Evolutionary conservation across 2,888 invertebrate genomes (phyloP), one percentile per base, ranked within the genome.

Genomic region (Sphaeridia pumilis): DNA sequence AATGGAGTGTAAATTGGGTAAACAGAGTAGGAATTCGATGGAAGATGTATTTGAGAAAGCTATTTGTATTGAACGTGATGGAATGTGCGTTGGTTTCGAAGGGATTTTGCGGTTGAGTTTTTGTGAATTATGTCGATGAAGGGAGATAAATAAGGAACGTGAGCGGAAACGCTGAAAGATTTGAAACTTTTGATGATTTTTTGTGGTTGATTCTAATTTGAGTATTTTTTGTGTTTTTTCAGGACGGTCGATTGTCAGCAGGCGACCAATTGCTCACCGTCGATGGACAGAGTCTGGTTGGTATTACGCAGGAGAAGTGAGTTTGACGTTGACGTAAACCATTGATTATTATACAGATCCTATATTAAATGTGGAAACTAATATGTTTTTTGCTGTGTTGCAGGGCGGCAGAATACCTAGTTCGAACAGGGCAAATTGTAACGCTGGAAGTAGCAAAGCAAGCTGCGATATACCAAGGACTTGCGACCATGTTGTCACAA

Each of bases 211-310:
- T 31, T 31, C 31, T 31, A 31, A 31, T 31, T 31, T 12, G 31
- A 24, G 7, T 45, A 10, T n/a, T n/a, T 38, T 38, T 27, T 41
- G 38, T 22, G 25, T 58, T 54, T 43, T 67, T 69, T 7, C 67
- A 81, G 78, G 95, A 98, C 75, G 94, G 95, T 1, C 78, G 95
- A 46, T 75, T 98, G 54, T 87, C 90, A 66, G 92, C 94, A 58
- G 98, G 98, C 14, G 98, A 98, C 76, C 98, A 98, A 71, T 75
- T 98, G 61, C 73, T 98, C 35, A 86, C 90, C 59, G 98, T 98
- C 1, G 97, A 98, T 71, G 95, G 95, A 12, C 89, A 93, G 70
- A 92, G 92, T 66, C 78, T 94, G 52, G 83, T 92, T 55, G 92
- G 80, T 55, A 76, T 82, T 49, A 76, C 79, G 2, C 82, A 83